phyloP scores from a whole-genome alignment of 2,797 vertebrate species.

The Ceryle rudis region DNA sequence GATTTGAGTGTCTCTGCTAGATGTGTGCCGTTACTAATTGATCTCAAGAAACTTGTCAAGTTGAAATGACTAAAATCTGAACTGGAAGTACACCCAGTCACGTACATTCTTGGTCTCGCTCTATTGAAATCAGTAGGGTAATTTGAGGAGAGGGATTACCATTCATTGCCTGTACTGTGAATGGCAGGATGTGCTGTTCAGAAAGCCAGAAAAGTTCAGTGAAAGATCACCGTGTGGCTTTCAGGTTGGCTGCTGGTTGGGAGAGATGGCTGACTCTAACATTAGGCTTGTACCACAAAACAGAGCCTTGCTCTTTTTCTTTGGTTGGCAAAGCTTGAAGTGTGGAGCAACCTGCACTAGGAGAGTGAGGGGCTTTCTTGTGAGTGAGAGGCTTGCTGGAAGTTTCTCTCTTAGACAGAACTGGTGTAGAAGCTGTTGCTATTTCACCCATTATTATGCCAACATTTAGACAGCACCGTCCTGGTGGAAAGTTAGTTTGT shows the following conservation, averaged over 20 bases:
- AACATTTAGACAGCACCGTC: accelerated
- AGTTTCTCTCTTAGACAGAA: not conserved
- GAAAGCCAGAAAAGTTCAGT: not conserved
- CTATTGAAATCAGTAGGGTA: slow-evolving; percentile 26
- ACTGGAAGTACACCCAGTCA: slow-evolving; percentile 51
- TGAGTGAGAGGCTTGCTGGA: not conserved
- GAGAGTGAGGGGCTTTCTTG: not conserved
- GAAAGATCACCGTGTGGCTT: not conserved
- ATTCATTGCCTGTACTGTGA: not conserved
- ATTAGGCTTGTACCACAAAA: not conserved
- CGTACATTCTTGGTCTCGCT: slow-evolving; percentile 53
- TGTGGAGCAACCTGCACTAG: not conserved
- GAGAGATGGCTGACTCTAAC: not conserved
- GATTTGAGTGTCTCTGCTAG: not conserved
- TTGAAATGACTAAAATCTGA: not conserved
- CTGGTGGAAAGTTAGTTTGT: not conserved
- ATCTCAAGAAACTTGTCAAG: not conserved
- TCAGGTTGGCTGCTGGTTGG: not conserved
- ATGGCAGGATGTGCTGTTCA: slow-evolving; percentile 44
- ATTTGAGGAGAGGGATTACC: slow-evolving; percentile 64
- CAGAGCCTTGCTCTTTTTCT: not conserved
- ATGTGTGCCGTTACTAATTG: not conserved
- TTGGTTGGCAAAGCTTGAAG: not conserved
- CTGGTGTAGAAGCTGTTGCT: not conserved
- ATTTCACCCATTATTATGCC: not conserved